Conservation (phyloP, 2,113 vertebrate genomes). For the Guaruba guarouba region DNA sequence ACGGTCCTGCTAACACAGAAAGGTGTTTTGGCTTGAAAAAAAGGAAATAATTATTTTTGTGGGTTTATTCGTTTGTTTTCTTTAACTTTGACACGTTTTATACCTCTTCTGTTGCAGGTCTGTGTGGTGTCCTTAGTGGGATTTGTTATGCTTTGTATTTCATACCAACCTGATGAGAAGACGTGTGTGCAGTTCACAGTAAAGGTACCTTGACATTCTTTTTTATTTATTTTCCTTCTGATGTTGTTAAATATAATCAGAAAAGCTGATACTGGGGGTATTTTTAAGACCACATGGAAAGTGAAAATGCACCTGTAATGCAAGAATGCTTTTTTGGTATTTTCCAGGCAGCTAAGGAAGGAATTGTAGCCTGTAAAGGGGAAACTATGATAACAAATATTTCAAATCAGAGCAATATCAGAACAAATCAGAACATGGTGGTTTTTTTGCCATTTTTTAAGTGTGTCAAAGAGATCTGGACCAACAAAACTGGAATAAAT, state of each 20-base stretch:
- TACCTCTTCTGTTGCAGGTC: constrained; percentile 74
- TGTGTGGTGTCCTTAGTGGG: constrained; percentile 87
- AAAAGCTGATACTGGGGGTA: neutral
- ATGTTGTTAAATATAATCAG: neutral
- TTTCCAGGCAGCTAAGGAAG: neutral
- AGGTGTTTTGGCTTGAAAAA: neutral
- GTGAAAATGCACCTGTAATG: constrained; percentile 20
- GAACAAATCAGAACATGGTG: neutral
- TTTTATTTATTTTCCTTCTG: neutral
- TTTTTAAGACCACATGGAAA: constrained; percentile 9
- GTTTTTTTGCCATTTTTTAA: neutral
- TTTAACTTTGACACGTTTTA: neutral
- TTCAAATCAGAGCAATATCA: neutral
- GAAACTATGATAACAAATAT: neutral
- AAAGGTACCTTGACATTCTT: constrained; percentile 79
- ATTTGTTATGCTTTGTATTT: constrained; percentile 88
- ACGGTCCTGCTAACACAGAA: neutral
- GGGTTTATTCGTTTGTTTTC: neutral
- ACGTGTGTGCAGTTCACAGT: constrained; percentile 84
- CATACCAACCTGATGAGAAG: constrained; percentile 87
- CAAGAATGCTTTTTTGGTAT: neutral
- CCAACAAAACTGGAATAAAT: neutral
- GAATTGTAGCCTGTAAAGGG: neutral
- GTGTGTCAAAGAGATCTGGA: neutral
- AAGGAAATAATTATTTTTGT: neutral